phyloP scores from a whole-genome alignment of 2,797 vertebrate genomes.

The Arnoldichthys spilopterus region DNA sequence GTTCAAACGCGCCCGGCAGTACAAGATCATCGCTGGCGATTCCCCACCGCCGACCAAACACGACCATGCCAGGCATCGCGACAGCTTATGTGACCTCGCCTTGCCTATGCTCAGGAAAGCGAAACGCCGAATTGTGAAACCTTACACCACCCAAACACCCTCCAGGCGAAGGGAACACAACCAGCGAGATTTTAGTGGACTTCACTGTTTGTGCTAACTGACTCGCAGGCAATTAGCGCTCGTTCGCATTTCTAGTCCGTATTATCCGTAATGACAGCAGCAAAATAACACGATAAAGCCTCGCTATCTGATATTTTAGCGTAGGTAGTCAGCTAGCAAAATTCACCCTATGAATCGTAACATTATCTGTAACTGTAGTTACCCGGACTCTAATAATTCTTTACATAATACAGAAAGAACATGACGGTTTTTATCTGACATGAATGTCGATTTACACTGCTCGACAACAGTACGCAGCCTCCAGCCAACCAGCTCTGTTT shows the following conservation, averaged over 20 bases:
- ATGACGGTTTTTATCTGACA: background rate
- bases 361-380: background rate
- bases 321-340: background rate
- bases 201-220: background rate
- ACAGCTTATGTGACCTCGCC: background rate
- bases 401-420: background rate
- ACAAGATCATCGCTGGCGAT: constrained; percentile 95
- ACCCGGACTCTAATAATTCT: background rate
- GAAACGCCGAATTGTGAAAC: constrained; percentile 22
- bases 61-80: constrained; percentile 89
- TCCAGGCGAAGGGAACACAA: background rate
- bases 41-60: constrained; percentile 91
- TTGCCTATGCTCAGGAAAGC: background rate
- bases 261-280: background rate
- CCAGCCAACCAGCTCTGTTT: no score
- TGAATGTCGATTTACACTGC: background rate
- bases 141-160: constrained; percentile 36
- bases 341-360: background rate
- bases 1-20: constrained; percentile 88
- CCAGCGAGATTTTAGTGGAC: background rate
- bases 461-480: background rate
- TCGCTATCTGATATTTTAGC: no score
- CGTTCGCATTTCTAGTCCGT: constrained; percentile 1
- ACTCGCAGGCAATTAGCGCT: background rate
- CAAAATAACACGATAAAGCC: background rate